A percentile compares a stretch with the other conserved stretches of the same genome.
Conservation (phyloP, 2,888 invertebrate species). For the Hedychridium roseum region DNA sequence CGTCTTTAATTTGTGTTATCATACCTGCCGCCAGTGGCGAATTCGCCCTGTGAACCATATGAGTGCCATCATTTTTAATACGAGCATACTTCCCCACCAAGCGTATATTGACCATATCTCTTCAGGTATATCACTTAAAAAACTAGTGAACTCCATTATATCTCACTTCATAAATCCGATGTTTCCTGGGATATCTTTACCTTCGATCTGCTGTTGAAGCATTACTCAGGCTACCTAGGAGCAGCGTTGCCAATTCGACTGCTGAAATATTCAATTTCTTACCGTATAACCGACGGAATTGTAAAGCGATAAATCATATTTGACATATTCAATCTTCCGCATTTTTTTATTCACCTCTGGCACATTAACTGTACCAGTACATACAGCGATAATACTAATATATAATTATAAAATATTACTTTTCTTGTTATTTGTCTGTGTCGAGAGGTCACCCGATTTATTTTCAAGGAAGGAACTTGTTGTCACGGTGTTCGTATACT, state of each 20-base stretch:
- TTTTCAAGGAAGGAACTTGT: conserved; percentile 67
- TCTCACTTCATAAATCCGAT: too few species aligned
- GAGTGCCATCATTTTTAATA: conserved; percentile 45
- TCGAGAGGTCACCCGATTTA: conserved; percentile 64
- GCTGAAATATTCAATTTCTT: too few species aligned
- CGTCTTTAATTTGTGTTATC: conserved; percentile 2
- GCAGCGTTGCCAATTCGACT: too few species aligned
- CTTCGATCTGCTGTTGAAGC: not conserved
- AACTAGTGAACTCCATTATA: not conserved
- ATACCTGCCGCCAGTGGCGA: conserved; percentile 44
- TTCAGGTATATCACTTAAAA: too few species aligned
- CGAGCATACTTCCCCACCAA: conserved; percentile 43
- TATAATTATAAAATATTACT: conserved; percentile 46
- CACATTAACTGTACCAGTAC: too few species aligned
- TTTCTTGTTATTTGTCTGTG: conserved; percentile 61
- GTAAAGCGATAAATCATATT: too few species aligned
- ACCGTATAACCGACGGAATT: too few species aligned
- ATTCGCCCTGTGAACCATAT: conserved; percentile 46
- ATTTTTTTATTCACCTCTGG: too few species aligned
- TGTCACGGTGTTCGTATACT: conserved; percentile 64
- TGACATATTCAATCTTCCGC: too few species aligned
- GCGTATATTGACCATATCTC: conserved; percentile 40
- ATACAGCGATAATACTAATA: too few species aligned
- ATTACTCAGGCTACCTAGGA: too few species aligned
- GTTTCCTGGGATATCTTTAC: not conserved